Percentiles rank a stretch among this genome's conserved stretches.
phyloP scores from a whole-genome alignment of 1,140 invertebrate genomes.

The Ridgeia piscesae region DNA sequence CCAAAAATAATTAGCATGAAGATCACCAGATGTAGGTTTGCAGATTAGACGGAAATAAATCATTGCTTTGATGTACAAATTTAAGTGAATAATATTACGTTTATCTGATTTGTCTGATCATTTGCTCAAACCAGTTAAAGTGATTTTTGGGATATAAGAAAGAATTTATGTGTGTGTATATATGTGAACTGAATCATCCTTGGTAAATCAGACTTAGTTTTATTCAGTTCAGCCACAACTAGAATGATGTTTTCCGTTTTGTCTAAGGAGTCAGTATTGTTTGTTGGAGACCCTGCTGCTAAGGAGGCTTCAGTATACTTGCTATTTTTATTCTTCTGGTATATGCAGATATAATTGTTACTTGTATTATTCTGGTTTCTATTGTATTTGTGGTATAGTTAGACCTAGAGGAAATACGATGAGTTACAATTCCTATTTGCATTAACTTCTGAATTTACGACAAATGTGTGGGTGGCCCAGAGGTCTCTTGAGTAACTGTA shows the following conservation, averaged over 20 bases:
- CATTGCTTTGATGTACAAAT: too few relatives aligned
- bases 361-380: conserved; percentile 1
- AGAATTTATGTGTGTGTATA: background rate
- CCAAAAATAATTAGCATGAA: background rate
- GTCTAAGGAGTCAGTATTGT: background rate
- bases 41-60: background rate
- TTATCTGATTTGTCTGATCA: background rate
- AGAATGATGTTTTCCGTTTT: background rate
- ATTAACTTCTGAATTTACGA: background rate
- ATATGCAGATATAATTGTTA: background rate
- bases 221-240: background rate
- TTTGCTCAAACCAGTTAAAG: background rate
- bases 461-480: background rate
- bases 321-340: background rate
- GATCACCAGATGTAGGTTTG: background rate
- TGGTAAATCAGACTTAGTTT: background rate
- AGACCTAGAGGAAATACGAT: background rate
- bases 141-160: background rate
- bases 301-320: background rate
- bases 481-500: background rate
- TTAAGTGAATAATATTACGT: background rate
- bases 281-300: background rate
- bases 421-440: background rate
- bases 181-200: background rate
- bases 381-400: background rate